Evolutionary conservation across 1,140 invertebrate genomes (phyloP).

Genomic region (Penaeus vannamei): DNA sequence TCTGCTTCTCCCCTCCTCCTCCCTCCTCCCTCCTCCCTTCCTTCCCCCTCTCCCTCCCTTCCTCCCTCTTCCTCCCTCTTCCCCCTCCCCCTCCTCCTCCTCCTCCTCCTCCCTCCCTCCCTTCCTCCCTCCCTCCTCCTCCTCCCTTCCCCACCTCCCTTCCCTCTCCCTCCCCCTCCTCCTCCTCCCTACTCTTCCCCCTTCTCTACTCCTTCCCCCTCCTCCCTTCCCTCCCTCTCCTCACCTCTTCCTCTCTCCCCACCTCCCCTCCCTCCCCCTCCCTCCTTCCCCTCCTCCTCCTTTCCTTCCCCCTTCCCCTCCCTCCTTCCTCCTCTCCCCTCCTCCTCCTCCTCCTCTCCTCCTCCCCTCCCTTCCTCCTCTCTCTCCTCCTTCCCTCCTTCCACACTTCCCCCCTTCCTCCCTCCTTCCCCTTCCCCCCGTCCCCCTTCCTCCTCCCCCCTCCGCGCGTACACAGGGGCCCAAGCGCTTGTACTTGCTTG

Average conservation of each 20-base stretch:
- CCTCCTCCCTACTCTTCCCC: neutral
- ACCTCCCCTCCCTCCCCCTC: neutral
- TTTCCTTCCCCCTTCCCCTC: neutral
- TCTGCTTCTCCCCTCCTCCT: constrained; percentile 4
- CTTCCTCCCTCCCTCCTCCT: neutral
- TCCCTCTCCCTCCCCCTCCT: neutral
- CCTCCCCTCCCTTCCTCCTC: neutral
- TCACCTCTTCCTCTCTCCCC: neutral
- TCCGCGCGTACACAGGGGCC: too few relatives aligned
- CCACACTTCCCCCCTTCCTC: neutral
- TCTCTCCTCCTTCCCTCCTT: neutral
- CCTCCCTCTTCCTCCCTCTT: neutral
- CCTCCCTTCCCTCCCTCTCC: neutral
- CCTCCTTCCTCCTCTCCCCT: neutral
- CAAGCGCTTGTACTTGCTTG: too few relatives aligned
- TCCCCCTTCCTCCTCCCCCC: neutral
- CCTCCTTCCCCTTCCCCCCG: neutral
- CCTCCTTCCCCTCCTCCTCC: neutral
- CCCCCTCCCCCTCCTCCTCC: neutral
- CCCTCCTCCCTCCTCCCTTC: neutral
- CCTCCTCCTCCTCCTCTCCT: neutral
- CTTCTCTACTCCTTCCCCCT: neutral
- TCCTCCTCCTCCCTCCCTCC: neutral
- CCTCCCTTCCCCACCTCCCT: neutral
- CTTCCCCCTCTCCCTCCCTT: neutral